Conservation (phyloP, 2,888 invertebrate species). For the Dexiosoma caninum region DNA sequence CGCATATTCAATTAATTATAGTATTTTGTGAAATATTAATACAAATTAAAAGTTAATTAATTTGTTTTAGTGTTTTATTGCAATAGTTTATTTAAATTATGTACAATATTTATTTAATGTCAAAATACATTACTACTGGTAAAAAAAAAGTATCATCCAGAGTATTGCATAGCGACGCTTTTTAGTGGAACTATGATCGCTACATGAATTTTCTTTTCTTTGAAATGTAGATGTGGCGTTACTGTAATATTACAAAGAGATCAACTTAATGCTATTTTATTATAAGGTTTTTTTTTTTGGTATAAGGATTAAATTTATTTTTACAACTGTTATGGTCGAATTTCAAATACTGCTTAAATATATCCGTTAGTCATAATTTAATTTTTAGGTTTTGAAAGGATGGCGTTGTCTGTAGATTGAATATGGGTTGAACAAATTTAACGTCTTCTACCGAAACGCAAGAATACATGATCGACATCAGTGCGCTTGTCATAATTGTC, state of each 20-base stretch:
- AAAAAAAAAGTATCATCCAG: not conserved
- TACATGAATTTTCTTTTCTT: not conserved
- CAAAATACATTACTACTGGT: constrained; percentile 31
- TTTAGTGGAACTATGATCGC: not conserved
- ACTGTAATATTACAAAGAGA: constrained; percentile 65
- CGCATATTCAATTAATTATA: constrained; percentile 6
- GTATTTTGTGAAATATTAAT: not conserved
- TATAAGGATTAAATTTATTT: constrained; percentile 1
- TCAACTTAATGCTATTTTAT: constrained; percentile 51
- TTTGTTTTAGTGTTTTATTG: constrained; percentile 64
- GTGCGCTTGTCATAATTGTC: constrained; percentile 87
- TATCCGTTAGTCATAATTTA: constrained; percentile 7
- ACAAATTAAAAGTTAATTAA: constrained; percentile 18
- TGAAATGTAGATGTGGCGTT: constrained; percentile 16
- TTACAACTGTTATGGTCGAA: constrained; percentile 8
- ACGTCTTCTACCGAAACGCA: constrained; percentile 91
- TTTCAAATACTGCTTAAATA: not conserved
- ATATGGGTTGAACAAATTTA: constrained; percentile 73
- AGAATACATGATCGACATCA: constrained; percentile 93
- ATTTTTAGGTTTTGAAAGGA: not conserved
- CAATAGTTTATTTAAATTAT: constrained; percentile 60
- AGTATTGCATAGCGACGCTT: constrained; percentile 17
- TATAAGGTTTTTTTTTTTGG: no score
- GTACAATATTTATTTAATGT: constrained; percentile 51
- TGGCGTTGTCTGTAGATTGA: not conserved